Percentiles rank a stretch among this genome's conserved stretches.
These are phyloP conservation scores for Rotaria magnacalcarata DNA, from an alignment of 2,888 invertebrate genomes.

Conservation along the genomic window DNA sequence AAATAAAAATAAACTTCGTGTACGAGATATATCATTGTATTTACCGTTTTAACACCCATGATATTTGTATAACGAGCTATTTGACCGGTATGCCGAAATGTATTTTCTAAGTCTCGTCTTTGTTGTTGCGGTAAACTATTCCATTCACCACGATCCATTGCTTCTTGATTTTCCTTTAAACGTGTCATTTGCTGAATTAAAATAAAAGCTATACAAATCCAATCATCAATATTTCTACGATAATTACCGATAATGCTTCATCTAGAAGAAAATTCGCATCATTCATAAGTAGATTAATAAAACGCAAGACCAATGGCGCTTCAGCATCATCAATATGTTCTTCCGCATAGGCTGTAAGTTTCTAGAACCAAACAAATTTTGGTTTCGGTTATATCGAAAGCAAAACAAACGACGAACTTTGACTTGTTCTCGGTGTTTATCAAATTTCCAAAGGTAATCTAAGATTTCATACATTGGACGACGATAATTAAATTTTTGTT, in stretches of 20 bases:
- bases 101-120: conserved; percentile 68
- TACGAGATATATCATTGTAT: background rate
- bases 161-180: conserved; percentile 60
- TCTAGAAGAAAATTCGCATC: conserved; percentile 91
- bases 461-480: conserved; percentile 88
- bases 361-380: conserved; percentile 59
- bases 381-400: background rate
- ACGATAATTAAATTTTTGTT: conserved; percentile 91
- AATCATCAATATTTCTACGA: background rate
- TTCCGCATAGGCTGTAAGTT: conserved; percentile 74
- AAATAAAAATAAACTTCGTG: background rate
- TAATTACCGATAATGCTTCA: conserved; percentile 67
- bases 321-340: conserved; percentile 80
- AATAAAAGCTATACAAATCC: background rate
- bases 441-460: conserved; percentile 80
- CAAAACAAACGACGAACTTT: conserved; percentile 60
- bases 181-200: conserved; percentile 69
- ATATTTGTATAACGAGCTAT: conserved; percentile 83
- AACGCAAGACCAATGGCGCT: conserved; percentile 84
- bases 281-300: conserved; percentile 90
- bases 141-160: conserved; percentile 69
- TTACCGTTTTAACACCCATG: conserved; percentile 73
- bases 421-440: conserved; percentile 73
- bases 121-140: conserved; percentile 68
- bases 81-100: conserved; percentile 68